A percentile compares a stretch with the other conserved stretches of the same genome.
phyloP scores from a whole-genome alignment of 2,888 invertebrate genomes.

The Rhamphomyia laevipes region DNA sequence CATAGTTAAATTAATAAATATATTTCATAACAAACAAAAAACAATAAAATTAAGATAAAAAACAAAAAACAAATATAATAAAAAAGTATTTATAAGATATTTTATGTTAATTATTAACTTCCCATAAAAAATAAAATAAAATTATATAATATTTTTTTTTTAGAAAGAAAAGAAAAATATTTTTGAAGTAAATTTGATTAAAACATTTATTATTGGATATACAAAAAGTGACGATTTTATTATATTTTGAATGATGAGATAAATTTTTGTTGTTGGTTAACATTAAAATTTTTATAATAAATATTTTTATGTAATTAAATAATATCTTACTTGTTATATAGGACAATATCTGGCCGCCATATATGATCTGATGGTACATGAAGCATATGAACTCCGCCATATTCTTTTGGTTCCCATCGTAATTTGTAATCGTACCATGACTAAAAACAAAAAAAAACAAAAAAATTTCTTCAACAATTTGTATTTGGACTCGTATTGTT shows the following conservation, averaged over 20 bases:
- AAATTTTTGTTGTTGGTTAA: neutral
- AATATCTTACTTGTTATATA: slow-evolving; percentile 64
- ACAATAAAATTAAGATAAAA: too few relatives aligned
- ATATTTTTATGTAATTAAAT: neutral
- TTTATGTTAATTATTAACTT: neutral
- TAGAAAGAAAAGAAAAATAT: neutral
- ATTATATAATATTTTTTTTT: neutral
- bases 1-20: too few relatives aligned
- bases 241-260: neutral
- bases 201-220: neutral
- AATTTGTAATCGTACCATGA: slow-evolving; percentile 81
- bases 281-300: neutral
- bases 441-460: slow-evolving; percentile 37
- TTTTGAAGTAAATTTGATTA: neutral
- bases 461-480: neutral
- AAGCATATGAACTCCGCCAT: slow-evolving; percentile 72
- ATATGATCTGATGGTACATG: slow-evolving; percentile 79
- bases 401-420: slow-evolving; percentile 75
- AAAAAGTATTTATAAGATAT: too few relatives aligned
- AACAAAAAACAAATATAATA: too few relatives aligned
- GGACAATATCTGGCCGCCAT: slow-evolving; percentile 71
- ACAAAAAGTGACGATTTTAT: neutral
- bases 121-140: neutral
- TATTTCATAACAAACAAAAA: too few relatives aligned
- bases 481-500: too few relatives aligned